phyloP scores from a whole-genome alignment of 2,113 vertebrate genomes.

The Gasterosteus nipponicus region DNA sequence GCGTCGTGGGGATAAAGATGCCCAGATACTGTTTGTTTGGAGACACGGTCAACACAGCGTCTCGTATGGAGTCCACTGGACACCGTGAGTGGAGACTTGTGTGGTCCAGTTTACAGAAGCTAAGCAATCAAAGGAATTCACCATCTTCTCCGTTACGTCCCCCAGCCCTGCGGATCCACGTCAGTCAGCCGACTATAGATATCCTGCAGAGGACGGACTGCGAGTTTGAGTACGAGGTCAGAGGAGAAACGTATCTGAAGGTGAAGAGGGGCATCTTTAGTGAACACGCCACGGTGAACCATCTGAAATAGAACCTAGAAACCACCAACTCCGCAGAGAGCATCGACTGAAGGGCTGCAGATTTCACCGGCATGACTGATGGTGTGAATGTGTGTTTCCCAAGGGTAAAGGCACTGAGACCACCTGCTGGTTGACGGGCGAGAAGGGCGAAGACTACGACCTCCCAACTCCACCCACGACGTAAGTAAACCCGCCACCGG shows the following conservation, averaged over 20 bases:
- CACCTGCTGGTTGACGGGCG: slow-evolving; percentile 94
- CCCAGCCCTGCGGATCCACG: slow-evolving; percentile 87
- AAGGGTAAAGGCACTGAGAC: slow-evolving; percentile 93
- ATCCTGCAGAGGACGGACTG: slow-evolving; percentile 92
- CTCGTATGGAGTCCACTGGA: slow-evolving; percentile 95
- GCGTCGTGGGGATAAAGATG: slow-evolving; percentile 96
- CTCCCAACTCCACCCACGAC: slow-evolving; percentile 90
- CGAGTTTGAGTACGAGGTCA: slow-evolving; percentile 89
- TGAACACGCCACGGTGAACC: too few species aligned
- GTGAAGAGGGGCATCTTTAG: slow-evolving; percentile 68
- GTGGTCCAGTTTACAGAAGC: background rate
- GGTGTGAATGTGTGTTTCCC: slow-evolving; percentile 21
- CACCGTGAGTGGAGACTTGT: slow-evolving; percentile 84
- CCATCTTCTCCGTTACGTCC: slow-evolving; percentile 4
- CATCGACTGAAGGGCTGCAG: background rate
- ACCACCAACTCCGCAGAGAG: background rate
- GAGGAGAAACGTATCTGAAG: slow-evolving; percentile 94
- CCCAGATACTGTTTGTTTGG: slow-evolving; percentile 96
- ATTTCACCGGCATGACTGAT: background rate
- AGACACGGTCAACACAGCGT: slow-evolving; percentile 94
- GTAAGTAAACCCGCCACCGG: slow-evolving; percentile 80
- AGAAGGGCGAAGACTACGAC: slow-evolving; percentile 86
- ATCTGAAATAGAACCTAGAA: background rate
- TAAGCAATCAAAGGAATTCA: slow-evolving; percentile 10
- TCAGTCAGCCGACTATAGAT: slow-evolving; percentile 89